phyloP scores from a whole-genome alignment of 1,140 invertebrate genomes.

The Eueides isabella region DNA sequence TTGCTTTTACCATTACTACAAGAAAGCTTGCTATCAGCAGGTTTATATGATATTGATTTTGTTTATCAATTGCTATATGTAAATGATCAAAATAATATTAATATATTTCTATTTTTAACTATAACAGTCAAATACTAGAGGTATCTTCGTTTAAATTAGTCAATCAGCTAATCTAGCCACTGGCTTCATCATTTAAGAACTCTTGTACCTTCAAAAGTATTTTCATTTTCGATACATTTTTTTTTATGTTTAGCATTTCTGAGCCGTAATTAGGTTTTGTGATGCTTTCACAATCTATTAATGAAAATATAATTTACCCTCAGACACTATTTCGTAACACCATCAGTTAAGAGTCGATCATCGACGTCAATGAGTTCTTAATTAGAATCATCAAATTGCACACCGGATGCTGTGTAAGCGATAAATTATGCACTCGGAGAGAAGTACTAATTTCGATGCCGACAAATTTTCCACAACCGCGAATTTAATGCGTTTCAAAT shows the following conservation, averaged over 20 bases:
- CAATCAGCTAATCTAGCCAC: too few relatives aligned
- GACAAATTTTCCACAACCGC: conserved; percentile 79
- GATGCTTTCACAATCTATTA: not conserved
- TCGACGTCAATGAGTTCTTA: conserved; percentile 70
- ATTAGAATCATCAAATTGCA: conserved; percentile 65
- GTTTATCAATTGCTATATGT: not conserved
- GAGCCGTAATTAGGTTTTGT: not conserved
- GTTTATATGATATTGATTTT: not conserved
- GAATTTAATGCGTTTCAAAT: conserved; percentile 81
- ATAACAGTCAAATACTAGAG: too few relatives aligned
- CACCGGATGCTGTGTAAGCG: conserved; percentile 67
- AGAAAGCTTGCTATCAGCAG: not conserved
- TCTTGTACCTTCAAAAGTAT: too few relatives aligned
- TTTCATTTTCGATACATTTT: not conserved
- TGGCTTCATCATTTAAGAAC: too few relatives aligned
- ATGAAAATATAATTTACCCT: not conserved
- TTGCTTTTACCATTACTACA: not conserved
- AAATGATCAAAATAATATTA: too few relatives aligned
- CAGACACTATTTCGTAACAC: not conserved
- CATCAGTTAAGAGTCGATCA: conserved; percentile 33
- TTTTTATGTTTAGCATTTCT: not conserved
- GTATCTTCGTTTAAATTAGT: too few relatives aligned
- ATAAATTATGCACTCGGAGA: conserved; percentile 76
- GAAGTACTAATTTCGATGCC: conserved; percentile 79
- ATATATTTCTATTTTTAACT: too few relatives aligned